Evolutionary conservation across 2,113 vertebrate species (phyloP).

Genomic region (Oreochromis spilurus): DNA sequence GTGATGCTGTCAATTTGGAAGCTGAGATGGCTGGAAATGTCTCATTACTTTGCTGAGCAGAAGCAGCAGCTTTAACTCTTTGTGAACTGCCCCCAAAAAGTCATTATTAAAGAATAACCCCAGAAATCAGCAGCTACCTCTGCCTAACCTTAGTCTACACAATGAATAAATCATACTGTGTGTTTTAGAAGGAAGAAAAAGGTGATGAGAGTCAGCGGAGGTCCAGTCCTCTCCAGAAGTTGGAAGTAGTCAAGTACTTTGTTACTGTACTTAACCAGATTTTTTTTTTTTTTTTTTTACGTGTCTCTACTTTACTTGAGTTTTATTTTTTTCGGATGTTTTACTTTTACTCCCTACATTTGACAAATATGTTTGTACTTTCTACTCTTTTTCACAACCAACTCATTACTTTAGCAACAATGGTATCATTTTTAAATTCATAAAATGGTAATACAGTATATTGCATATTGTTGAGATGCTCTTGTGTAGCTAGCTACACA

Average conservation of each 20-base stretch:
- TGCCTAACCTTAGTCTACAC: not conserved
- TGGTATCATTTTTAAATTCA: not conserved
- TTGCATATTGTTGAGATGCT: not conserved
- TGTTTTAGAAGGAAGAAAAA: not conserved
- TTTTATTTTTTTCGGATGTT: too few relatives aligned
- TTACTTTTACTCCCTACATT: not conserved
- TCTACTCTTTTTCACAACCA: fast-evolving
- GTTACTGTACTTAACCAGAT: not conserved
- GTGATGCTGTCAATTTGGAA: conserved; percentile 55
- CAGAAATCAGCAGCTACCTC: conserved; percentile 8
- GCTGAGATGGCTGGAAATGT: conserved; percentile 49
- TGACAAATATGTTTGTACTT: fast-evolving
- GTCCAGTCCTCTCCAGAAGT: not conserved
- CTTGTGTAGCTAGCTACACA: not conserved
- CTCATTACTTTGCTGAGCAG: conserved; percentile 53
- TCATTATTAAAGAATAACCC: conserved; percentile 40
- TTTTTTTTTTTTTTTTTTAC: fast-evolving
- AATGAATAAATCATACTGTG: conserved; percentile 44
- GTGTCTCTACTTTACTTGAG: fast-evolving
- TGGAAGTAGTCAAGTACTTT: not conserved
- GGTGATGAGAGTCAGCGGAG: not conserved
- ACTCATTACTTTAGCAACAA: not conserved
- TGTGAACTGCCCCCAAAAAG: conserved; percentile 21
- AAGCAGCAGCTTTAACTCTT: conserved; percentile 16
- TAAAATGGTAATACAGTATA: not conserved